Percentiles rank a stretch among this genome's conserved stretches.
These are phyloP conservation scores for Macrophya annulata DNA, from an alignment of 2,888 invertebrate species.

Conservation along the genomic window DNA sequence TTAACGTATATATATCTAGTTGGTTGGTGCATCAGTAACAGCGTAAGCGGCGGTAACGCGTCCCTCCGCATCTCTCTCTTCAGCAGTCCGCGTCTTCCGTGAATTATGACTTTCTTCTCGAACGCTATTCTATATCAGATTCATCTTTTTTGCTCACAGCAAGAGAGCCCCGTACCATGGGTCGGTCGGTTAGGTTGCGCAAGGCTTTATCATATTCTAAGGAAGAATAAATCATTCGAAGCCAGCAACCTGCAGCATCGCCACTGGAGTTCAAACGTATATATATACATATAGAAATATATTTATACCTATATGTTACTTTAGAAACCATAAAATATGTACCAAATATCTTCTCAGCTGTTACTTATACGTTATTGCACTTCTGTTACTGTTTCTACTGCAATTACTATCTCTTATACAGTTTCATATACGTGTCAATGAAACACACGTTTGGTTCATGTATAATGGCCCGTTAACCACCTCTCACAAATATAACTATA, in stretches of 20 bases:
- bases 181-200: constrained; percentile 62
- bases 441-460: background rate
- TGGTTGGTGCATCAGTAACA: background rate
- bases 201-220: constrained; percentile 70
- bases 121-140: constrained; percentile 49
- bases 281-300: background rate
- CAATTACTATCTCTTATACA: background rate
- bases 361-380: too few relatives aligned
- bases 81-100: constrained; percentile 11
- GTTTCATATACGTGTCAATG: constrained; percentile 23
- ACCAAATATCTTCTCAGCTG: background rate
- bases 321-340: background rate
- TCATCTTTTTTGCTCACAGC: constrained; percentile 49
- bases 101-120: constrained; percentile 54
- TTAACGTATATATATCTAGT: background rate
- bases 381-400: too few relatives aligned
- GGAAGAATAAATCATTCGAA: constrained; percentile 67
- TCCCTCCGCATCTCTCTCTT: constrained; percentile 35
- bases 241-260: constrained; percentile 27
- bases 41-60: constrained; percentile 1
- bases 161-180: background rate
- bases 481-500: constrained; percentile 28
- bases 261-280: constrained; percentile 35
- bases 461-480: background rate
- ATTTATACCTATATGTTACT: too few relatives aligned